Base-by-base conservation (phyloP, 2,888 invertebrate genomes). In the Melolontha melolontha region DNA sequence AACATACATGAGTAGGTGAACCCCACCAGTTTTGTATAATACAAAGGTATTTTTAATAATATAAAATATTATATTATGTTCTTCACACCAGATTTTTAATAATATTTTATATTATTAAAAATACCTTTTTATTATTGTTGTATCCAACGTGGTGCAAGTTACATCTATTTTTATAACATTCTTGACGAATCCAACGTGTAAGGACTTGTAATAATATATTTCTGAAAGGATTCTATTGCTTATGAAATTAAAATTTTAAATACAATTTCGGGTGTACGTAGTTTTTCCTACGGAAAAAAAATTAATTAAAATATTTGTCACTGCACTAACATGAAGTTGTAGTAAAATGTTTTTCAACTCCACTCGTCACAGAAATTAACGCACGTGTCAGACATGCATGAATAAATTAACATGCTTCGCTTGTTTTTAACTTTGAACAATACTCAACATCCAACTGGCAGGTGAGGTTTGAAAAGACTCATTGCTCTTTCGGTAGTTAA, bases 371-470 rank as follows among this genome's bases (percentile, higher is more conserved):
- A 41, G 29, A 40, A 51, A 67, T 59, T 51, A 64, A 69, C 49
- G 55, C 69, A 69, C 69, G 66, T 63, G 69, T 66, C 69, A 47
- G 69, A 63, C 44, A 54, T 54, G 66, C 66, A 50, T 63, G 69
- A 66, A 66, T 66, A 69, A 66, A 62, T 66, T 69, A 63, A 66
- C 66, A 66, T 54, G 69, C 69, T 69, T 69, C 66, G 62, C 12
- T 62, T 66, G 64, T 57, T 68, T n/a, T 68, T 57, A 68, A 27
- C 49, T 66, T 63, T 66, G 42, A 66, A 66, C 59, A 59, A 67
- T 67, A 50, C 51, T 51, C 22, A 65, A 16, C 42, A 51, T 67
- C 49, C 17, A 17, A n/a, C 27, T 47, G 66, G 66, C 66, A 67
- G 66, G 66, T 67, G 66, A 42, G 12, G 40, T 59, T 57, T 67